Evolutionary conservation across 1,140 invertebrate genomes (phyloP), one percentile per base, ranked within the genome.

Genomic region (Diachasmimorpha longicaudata): DNA sequence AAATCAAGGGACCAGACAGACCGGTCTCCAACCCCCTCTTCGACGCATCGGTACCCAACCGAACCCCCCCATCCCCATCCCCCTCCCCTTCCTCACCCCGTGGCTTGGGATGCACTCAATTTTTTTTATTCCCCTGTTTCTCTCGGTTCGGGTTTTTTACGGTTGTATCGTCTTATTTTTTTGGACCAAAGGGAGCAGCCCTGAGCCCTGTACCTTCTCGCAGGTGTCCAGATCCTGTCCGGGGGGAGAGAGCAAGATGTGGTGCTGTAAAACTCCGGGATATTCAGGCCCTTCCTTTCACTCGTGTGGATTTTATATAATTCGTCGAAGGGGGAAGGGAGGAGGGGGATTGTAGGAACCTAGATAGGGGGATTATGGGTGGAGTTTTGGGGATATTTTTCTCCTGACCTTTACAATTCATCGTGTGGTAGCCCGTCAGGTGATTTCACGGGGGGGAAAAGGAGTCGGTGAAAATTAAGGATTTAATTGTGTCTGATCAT

Each of bases 1-100:
- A 84, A 87, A 87, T 87, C 85, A 86, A 87, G 83, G 39, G 83
- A 86, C 84, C 85, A 86, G 86, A 86, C 83, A 81, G 83, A 87
- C 87, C 87, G 87, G 87, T 88, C 85, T 85, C 77, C 80, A 77
- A n/a, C n/a, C n/a, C n/a, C n/a, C n/a, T n/a, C n/a, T n/a, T n/a
- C n/a, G n/a, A n/a, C n/a, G n/a, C n/a, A n/a, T n/a, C n/a, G n/a
- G n/a, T n/a, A n/a, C n/a, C n/a, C n/a, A n/a, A n/a, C n/a, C n/a
- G n/a, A n/a, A n/a, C n/a, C n/a, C n/a, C n/a, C n/a, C n/a, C n/a
- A n/a, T n/a, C n/a, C n/a, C n/a, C n/a, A n/a, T n/a, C 80, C 79
- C 78, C 80, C 80, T 69, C 67, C 80, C 75, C 72, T 58, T 70
- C 82, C 77, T 16, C 81, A 79, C 74, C 67, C 74, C 52, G 44